These are phyloP conservation scores for Scleropages formosus DNA, from an alignment of 2,797 vertebrate genomes.

Conservation along the genomic window DNA sequence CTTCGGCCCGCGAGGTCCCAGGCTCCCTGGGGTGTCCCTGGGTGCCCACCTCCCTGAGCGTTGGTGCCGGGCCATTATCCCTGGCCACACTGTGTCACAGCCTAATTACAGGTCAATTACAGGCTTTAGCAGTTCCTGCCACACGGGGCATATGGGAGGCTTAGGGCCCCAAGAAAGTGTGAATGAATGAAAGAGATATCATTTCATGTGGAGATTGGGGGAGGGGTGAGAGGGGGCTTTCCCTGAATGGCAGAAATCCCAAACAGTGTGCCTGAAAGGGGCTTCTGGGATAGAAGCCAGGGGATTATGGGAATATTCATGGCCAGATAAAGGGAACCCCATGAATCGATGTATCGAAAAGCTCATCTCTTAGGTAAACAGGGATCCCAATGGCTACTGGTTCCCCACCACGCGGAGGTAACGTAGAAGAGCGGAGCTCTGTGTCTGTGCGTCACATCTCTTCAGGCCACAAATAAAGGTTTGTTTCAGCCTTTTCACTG, in stretches of 20 bases:
- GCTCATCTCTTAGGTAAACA: conserved; percentile 89
- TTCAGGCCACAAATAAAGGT: conserved; percentile 53
- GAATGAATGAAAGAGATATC: conserved; percentile 54
- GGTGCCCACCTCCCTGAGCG: conserved; percentile 36
- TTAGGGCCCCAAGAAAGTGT: conserved; percentile 54
- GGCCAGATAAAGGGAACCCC: conserved; percentile 78
- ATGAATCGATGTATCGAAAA: conserved; percentile 75
- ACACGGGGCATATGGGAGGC: conserved; percentile 50
- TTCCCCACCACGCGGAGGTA: conserved; percentile 53
- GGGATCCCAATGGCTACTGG: conserved; percentile 74
- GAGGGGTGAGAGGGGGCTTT: conserved; percentile 60
- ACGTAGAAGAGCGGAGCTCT: conserved; percentile 53
- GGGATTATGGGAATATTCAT: conserved; percentile 89
- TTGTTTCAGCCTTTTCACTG: conserved; percentile 53
- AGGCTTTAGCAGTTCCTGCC: conserved; percentile 55
- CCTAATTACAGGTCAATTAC: conserved; percentile 67
- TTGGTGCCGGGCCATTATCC: conserved; percentile 40
- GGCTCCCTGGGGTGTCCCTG: conserved; percentile 15
- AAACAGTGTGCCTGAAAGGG: conserved; percentile 65
- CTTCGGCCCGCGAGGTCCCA: background rate
- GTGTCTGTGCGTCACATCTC: conserved; percentile 45
- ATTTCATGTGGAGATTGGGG: conserved; percentile 85
- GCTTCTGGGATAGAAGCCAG: conserved; percentile 69
- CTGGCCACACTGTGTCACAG: conserved; percentile 46
- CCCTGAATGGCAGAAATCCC: conserved; percentile 68